A percentile compares a stretch with the other conserved stretches of the same genome.
Conservation (phyloP, 2,113 vertebrate species). For the Collichthys lucidus region DNA sequence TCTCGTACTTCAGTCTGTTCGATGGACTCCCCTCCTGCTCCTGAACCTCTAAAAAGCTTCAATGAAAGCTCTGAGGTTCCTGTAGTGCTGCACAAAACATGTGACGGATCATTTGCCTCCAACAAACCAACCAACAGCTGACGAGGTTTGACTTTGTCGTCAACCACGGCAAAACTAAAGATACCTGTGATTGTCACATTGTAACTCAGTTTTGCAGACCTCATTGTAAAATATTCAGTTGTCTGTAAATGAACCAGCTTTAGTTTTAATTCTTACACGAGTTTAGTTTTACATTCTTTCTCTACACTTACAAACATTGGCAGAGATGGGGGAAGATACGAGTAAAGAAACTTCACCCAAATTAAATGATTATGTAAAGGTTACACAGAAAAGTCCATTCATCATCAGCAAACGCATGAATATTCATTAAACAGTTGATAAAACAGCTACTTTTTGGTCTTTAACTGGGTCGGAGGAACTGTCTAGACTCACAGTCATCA, state of each 20-base stretch:
- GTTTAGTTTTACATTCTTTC: no score
- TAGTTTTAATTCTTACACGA: no score
- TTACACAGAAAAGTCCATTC: constrained; percentile 14
- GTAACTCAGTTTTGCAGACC: not conserved
- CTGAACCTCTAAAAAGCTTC: no score
- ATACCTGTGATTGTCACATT: not conserved
- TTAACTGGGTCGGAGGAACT: constrained; percentile 36
- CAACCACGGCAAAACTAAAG: not conserved
- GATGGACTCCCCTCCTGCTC: no score
- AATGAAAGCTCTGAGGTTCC: no score
- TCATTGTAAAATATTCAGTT: not conserved
- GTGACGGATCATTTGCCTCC: not conserved
- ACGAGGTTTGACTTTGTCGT: not conserved
- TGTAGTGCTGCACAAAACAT: no score
- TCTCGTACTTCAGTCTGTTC: no score
- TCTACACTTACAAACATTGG: no score
- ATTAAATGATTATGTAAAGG: constrained; percentile 21
- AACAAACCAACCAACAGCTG: not conserved
- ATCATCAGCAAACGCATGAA: constrained; percentile 27
- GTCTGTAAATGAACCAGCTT: not conserved
- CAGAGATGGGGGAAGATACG: not conserved
- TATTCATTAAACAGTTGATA: constrained; percentile 44
- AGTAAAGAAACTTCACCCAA: constrained; percentile 16
- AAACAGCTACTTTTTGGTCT: constrained; percentile 33
- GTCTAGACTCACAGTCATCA: constrained; percentile 35